These are phyloP conservation scores for Drosophila longiperda DNA, from an alignment of 2,888 invertebrate species.

Conservation along the genomic window DNA sequence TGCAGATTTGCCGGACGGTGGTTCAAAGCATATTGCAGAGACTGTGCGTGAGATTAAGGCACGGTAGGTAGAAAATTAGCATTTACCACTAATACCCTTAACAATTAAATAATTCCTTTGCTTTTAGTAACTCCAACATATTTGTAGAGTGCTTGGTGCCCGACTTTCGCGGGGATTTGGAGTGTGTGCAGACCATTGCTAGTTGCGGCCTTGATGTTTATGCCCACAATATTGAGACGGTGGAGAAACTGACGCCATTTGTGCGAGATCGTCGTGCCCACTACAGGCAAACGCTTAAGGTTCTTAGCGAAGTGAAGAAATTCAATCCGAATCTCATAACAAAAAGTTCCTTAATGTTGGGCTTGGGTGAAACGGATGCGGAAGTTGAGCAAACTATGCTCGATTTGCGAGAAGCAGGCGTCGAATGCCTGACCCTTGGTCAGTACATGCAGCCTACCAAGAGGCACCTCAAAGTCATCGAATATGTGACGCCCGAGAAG, in stretches of 20 bases:
- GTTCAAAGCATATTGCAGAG: constrained; percentile 96
- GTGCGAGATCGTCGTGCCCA: constrained; percentile 97
- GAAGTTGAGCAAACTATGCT: constrained; percentile 94
- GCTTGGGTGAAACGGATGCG: constrained; percentile 95
- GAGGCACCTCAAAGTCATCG: constrained; percentile 95
- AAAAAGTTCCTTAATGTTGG: constrained; percentile 99
- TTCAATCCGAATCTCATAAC: constrained; percentile 94
- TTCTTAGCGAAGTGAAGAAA: constrained; percentile 92
- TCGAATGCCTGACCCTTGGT: constrained; percentile 98
- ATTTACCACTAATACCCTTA: not conserved
- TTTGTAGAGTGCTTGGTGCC: constrained; percentile 98
- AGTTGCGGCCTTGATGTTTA: constrained; percentile 96
- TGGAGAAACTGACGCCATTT: constrained; percentile 94
- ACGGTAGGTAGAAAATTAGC: constrained; percentile 84
- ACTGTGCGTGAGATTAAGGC: constrained; percentile 95
- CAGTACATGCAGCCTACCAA: constrained; percentile 99
- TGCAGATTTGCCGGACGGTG: constrained; percentile 96
- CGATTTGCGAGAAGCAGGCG: constrained; percentile 92
- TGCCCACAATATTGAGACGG: constrained; percentile 99
- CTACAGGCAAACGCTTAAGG: constrained; percentile 94
- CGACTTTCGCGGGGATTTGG: constrained; percentile 94
- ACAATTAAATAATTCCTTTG: not conserved
- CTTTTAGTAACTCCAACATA: constrained; percentile 90
- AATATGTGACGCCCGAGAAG: constrained; percentile 98
- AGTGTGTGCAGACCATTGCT: constrained; percentile 91